A percentile compares a stretch with the other conserved stretches of the same genome.
These are phyloP conservation scores for Melanotaenia maccullochi DNA, from an alignment of 2,797 vertebrate genomes.

Conservation along the genomic window DNA sequence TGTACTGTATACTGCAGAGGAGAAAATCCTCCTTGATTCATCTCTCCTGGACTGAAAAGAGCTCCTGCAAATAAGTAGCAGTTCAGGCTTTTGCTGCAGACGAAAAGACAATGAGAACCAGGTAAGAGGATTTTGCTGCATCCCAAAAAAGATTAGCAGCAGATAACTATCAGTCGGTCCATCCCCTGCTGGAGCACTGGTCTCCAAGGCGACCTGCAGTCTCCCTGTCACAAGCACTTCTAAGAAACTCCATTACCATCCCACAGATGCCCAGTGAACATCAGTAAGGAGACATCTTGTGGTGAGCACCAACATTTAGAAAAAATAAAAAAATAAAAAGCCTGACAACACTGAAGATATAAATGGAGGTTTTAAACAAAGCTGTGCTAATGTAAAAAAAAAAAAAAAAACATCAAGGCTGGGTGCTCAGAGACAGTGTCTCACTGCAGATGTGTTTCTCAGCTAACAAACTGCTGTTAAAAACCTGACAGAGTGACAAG, in stretches of 20 bases:
- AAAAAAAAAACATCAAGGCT: constrained; percentile 47
- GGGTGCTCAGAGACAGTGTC: constrained; percentile 52
- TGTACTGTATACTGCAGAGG: neutral
- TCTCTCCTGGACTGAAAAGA: constrained; percentile 6
- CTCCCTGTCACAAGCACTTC: constrained; percentile 72
- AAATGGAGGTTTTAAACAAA: constrained; percentile 51
- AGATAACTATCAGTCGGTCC: constrained; percentile 30
- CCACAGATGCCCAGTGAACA: constrained; percentile 54
- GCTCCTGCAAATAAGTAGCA: neutral
- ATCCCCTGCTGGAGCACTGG: constrained; percentile 43
- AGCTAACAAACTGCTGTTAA: constrained; percentile 71
- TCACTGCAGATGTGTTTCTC: constrained; percentile 51
- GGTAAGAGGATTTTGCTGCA: constrained; percentile 8
- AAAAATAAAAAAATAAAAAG: constrained; percentile 26
- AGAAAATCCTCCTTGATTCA: neutral
- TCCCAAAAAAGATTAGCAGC: constrained; percentile 17
- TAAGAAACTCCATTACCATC: constrained; percentile 68
- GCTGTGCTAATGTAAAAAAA: constrained; percentile 31
- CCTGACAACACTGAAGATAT: constrained; percentile 51
- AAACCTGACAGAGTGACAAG: constrained; percentile 74
- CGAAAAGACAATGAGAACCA: constrained; percentile 3
- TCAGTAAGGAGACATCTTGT: constrained; percentile 72
- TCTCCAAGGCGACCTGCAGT: constrained; percentile 69
- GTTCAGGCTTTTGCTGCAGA: constrained; percentile 1
- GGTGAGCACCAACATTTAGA: constrained; percentile 56